Evolutionary conservation across 2,797 vertebrate species (phyloP), one percentile per base, ranked within the genome.

Genomic region (Myiotriccus ornatus): DNA sequence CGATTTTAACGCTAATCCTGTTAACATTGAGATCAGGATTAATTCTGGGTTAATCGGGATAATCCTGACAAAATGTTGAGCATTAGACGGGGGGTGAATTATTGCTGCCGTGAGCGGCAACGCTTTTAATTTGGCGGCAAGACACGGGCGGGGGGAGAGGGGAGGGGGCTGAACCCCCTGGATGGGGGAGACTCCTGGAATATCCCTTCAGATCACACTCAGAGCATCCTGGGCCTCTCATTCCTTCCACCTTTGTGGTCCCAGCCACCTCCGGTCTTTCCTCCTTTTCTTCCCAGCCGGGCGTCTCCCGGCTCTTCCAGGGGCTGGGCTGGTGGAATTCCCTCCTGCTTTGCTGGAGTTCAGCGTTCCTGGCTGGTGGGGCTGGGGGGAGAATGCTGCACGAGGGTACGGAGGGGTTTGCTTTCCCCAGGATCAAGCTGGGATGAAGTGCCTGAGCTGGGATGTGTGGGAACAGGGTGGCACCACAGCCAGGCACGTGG

Each of bases 41-140:
- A 98, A 97, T 97, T 97, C 95, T 27, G 79, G 79, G 87, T 97
- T 97, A 97, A 98, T 97, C 94, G 90, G 97, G 97, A 97, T 97
- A 97, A 97, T 97, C 97, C 96, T 96, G 94, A 93, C 96, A 96
- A 95, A 96, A 94, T 53, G 93, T 52, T 82, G 92, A 82, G 92
- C 94, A 65, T 97, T 94, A 96, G 94, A 64, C 7, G 21, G 1
- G 2, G 84, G 82, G 9, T 83, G 90, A 94, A 94, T 96, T 94
- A 78, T 79, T 91, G 96, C 84, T 95, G 95, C 89, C 35, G 57
- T 22, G 76, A 52, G 84, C 11, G 4, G 75, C 17, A 11, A 6
- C 5, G 25, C 37, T 91, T 79, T 65, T 70, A 89, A 93, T 91
- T 89, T 55, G 34, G 70, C 0, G 9, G 27, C 14, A 21, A 92